Base-by-base conservation (phyloP, 2,888 invertebrate genomes). In the Linnaemya tessellans region DNA sequence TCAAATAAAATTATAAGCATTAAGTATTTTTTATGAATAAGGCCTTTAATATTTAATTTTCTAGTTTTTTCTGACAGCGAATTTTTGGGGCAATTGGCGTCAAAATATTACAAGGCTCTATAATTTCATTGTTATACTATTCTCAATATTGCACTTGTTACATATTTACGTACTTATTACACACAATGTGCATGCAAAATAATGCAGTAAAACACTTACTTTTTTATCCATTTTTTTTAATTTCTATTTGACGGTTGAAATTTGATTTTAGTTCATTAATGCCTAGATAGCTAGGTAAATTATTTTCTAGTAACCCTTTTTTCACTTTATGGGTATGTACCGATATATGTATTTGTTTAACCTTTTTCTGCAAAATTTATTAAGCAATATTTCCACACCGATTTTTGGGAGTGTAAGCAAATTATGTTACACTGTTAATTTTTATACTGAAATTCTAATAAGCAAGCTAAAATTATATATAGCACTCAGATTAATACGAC, bases 381-480 rank as follows among this genome's bases (percentile, higher is more conserved):
- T 43, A 8, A n/a, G 30, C 51, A 30, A 3, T n/a, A n/a, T 78
- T 60, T 22, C 38, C 7, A 65, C 43, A 46, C 54, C 56, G 10
- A 13, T 54, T 56, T 73, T 54, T 18, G 1, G 56, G 25, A 64
- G 58, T 10, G 8, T 25, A 65, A 46, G 74, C 49, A 46, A 70
- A 64, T 56, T 38, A 62, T 79, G 65, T 46, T 56, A 22, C 73
- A 81, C 49, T 65, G 64, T 80, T 75, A 10, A 43, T 46, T 49
- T 71, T 70, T 67, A 58, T 75, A 85, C 85, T 85, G 82, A 82
- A 82, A 82, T 80, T 62, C 15, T 18, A 74, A 67, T 54, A 79
- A 71, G 85, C 82, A 65, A 85, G 38, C 70, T 62, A 75, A 85
- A 80, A 68, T 77, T 82, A 82, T 85, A 82, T 85, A 85, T 79